Base-by-base conservation (phyloP, 2,888 invertebrate species). In the Pomacea canaliculata region DNA sequence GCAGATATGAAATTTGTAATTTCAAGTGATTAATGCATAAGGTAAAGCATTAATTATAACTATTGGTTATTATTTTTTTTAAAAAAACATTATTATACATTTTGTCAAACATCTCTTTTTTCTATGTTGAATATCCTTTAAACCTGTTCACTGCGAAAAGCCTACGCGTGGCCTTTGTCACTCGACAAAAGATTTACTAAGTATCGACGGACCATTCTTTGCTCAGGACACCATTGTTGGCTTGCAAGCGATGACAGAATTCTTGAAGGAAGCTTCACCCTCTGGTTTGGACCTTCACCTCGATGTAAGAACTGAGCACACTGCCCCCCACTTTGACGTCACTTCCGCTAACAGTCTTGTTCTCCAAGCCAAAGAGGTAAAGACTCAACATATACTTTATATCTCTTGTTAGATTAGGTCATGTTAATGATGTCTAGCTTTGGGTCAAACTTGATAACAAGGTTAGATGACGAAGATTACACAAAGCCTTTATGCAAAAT, bases 321-420 rank as follows among this genome's bases (percentile, higher is more conserved):
- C 70, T 27, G 18, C 23, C 9, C 67, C 60, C 18, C 72, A 72
- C n/a, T 76, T 81, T 51, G 56, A 73, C 27, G 76, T 90, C 65
- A 83, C 81, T 23, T 76, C 79, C 27, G 78, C 80, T 3, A 91
- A 89, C 78, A 87, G 89, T 18, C 81, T 90, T 13, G 80, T 89
- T 13, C 79, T 90, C 9, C 90, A 91, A 70, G 84, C 85, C 67
- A 82, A 83, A 73, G 85, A 88, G 79, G 90, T 90, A 84, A 80
- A 80, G 79, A 18, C 23, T 49, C n/a, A 68, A 37, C 37, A 37
- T 37, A 37, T 5, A 37, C 5, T 37, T 37, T 37, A 60, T 60
- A 60, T 37, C 1, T 37, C 37, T 37, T 37, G 1, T 37, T 37
- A 37, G 0, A 37, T 37, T 37, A 5, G 37, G 37, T 5, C 37